Evolutionary conservation across 2,113 vertebrate genomes (phyloP), one percentile per base, ranked within the genome.

Genomic region (Hydropotes inermis): DNA sequence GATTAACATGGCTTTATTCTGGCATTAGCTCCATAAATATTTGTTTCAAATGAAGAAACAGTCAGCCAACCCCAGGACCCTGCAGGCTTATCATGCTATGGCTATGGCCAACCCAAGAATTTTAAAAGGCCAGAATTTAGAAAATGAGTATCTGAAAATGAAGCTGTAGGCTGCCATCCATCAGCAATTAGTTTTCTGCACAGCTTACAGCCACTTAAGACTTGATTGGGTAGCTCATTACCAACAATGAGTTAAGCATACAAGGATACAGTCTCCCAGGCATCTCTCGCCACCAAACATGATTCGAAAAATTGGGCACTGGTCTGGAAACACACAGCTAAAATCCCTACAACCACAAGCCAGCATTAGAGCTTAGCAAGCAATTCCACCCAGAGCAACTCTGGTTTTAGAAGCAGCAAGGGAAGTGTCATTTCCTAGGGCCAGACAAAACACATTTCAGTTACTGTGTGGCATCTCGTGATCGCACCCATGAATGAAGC

Each of bases 51-150:
- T 10, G 19, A 96, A 97, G 83, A 94, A 97, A 95, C 21, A n/a
- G 83, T 96, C 92, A 58, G 96, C 94, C 96, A 98, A 91, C 47
- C 76, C 94, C 52, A 50, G 70, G 58, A 88, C 84, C 82, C 97
- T 91, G 67, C 52, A 98, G 90, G 55, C 90, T 96, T 96, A 88
- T 76, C 83, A 97, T 79, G n/a, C 81, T 88, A 88, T 5, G 30
- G 82, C 74, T 98, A 58, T 5, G n/a, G 94, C 54, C 74, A 97
- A 83, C 95, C 81, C 87, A 97, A 97, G 84, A 97, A 94, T 96
- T 97, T 96, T 92, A n/a, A 94, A 95, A 96, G 91, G 97, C 95
- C 94, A 96, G 67, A 96, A 98, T 97, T 90, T 87, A 94, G 84
- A 96, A 96, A 97, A 97, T 28, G 47, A 98, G 52, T 94, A 96